Evolutionary conservation across 2,888 invertebrate species (phyloP).

Genomic region (Tenthredo distinguenda): DNA sequence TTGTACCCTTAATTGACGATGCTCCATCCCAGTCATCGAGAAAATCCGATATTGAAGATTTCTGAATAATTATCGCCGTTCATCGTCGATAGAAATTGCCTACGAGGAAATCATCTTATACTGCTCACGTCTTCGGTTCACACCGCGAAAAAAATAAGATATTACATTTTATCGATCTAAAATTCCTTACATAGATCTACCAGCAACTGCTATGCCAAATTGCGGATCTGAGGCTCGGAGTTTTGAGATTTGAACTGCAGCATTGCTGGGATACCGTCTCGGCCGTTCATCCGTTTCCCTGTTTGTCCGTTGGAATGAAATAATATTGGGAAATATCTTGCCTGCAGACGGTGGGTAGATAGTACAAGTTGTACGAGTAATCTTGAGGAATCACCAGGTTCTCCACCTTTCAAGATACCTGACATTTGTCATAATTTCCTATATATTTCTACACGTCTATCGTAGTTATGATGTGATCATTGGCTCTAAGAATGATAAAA

Average conservation of each 20-base stretch:
- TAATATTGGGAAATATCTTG: slow-evolving; percentile 33
- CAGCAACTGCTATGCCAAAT: slow-evolving; percentile 17
- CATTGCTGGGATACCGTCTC: slow-evolving; percentile 28
- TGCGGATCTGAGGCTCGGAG: not conserved
- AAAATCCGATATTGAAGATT: not conserved
- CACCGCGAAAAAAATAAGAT: not conserved
- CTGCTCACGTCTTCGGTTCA: not conserved
- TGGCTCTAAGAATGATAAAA: not conserved
- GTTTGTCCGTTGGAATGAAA: slow-evolving; percentile 9
- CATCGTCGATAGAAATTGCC: not conserved
- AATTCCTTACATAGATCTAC: slow-evolving; percentile 10
- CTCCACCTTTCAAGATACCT: not conserved
- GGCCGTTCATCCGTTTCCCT: slow-evolving; percentile 22
- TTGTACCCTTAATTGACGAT: not conserved
- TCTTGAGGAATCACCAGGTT: not conserved
- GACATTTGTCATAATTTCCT: not conserved
- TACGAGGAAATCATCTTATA: too few species aligned
- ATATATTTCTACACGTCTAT: not conserved
- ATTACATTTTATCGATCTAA: not conserved
- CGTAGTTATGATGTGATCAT: not conserved
- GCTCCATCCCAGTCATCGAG: not conserved
- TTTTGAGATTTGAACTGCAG: slow-evolving; percentile 21
- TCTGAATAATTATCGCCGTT: not conserved
- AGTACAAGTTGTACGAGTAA: not conserved
- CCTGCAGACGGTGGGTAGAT: not conserved